These are phyloP conservation scores for Drosophila formosana DNA, from an alignment of 2,888 invertebrate species.

Conservation along the genomic window DNA sequence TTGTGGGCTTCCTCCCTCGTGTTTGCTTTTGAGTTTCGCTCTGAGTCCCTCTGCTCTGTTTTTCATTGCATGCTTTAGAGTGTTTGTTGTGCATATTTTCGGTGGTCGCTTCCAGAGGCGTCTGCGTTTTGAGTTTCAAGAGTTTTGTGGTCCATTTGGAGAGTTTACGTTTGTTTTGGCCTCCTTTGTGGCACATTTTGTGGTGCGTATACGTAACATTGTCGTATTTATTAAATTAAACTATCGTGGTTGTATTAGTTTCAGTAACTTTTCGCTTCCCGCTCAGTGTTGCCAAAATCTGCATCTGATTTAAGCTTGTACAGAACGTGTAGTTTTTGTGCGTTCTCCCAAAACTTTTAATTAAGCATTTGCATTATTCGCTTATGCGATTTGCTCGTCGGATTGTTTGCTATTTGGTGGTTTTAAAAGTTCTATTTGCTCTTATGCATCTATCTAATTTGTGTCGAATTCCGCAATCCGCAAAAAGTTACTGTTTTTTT, in stretches of 20 bases:
- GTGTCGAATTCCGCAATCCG: constrained; percentile 15
- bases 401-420: constrained; percentile 31
- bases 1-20: constrained; percentile 21
- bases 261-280: constrained; percentile 32
- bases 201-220: constrained; percentile 59
- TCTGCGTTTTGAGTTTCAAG: constrained; percentile 45
- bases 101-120: constrained; percentile 51
- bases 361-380: constrained; percentile 47
- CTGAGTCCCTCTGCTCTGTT: not conserved
- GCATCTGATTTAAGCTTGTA: constrained; percentile 19
- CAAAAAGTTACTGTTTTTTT: constrained; percentile 32
- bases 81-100: constrained; percentile 72
- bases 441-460: constrained; percentile 25
- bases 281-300: constrained; percentile 13
- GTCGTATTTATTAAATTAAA: constrained; percentile 63
- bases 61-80: constrained; percentile 35
- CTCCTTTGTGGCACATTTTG: constrained; percentile 57
- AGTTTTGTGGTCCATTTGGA: constrained; percentile 54
- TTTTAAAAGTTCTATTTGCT: constrained; percentile 33
- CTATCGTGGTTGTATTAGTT: constrained; percentile 30
- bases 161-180: constrained; percentile 51
- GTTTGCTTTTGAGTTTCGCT: not conserved
- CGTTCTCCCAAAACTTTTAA: constrained; percentile 53
- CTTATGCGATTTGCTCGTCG: constrained; percentile 22
- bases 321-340: not conserved